Evolutionary conservation across 1,140 invertebrate species (phyloP), one percentile per base, ranked within the genome.

Genomic region (Scylla paramamosain): DNA sequence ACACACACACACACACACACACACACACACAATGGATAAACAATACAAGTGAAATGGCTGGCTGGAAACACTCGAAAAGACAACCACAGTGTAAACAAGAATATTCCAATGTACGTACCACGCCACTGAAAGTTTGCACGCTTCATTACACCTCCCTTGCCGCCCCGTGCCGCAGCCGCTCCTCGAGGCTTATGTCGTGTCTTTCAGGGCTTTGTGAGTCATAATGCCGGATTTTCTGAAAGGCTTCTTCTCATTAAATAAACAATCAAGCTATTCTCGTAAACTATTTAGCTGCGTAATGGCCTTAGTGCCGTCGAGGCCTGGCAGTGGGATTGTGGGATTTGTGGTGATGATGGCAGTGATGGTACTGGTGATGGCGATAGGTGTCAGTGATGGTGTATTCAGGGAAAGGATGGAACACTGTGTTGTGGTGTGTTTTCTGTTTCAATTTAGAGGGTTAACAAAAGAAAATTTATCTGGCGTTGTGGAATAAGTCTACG

Each of bases 181-280:
- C 67, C 25, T 77, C 25, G 67, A 77, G 67, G 67, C 67, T 77
- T 77, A 77, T 77, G 67, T 77, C 67, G 67, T n/a, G 67, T n/a
- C 67, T 77, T 77, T 20, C 25, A 2, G 67, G 67, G 67, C 67
- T 77, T 77, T 77, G 67, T 77, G 67, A 25, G 67, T 20, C 67
- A 77, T 77, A 77, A 77, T 77, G 8, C 67, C 12, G 20, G 67
- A 25, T 77, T 77, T 77, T 77, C 67, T 77, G 20, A n/a, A 77
- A 77, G 67, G 67, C 20, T 77, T 77, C 67, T 77, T n/a, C 67
- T 77, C 67, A 77, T 77, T 77, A 77, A 77, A 77, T 77, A 77
- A 77, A 77, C 67, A 77, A 77, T 77, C 67, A 77, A 77, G 67
- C 67, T 25, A n/a, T 77, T 77, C 67, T n/a, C 67, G 8, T 77